Percentiles rank a stretch among this genome's conserved stretches.
Conservation (phyloP, 92 coral and sea anemone genomes). For the Galaxea fascicularis region DNA sequence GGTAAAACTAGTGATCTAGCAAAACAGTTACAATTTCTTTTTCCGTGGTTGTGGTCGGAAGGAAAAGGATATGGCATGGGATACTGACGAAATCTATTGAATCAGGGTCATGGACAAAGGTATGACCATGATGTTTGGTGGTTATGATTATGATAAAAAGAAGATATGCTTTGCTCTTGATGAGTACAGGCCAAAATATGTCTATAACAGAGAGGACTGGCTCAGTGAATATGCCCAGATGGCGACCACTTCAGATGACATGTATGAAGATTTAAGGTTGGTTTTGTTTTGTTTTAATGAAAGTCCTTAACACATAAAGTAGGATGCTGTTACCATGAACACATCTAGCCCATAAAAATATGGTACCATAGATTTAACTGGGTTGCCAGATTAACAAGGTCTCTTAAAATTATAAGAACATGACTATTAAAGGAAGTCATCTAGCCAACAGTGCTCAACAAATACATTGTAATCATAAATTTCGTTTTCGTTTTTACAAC, state of each 20-base stretch:
- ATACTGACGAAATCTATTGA: constrained; percentile 5
- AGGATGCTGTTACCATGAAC: too few species aligned
- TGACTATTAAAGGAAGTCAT: too few species aligned
- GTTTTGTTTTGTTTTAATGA: too few species aligned
- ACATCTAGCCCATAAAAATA: too few species aligned
- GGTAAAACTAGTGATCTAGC: background rate
- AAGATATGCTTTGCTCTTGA: constrained; percentile 24
- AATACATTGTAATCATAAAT: too few species aligned
- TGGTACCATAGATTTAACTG: too few species aligned
- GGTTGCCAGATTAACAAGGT: too few species aligned
- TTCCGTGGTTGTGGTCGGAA: constrained; percentile 59
- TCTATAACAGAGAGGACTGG: constrained; percentile 42
- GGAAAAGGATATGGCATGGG: constrained; percentile 30
- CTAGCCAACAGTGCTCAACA: too few species aligned
- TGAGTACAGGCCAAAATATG: constrained; percentile 15
- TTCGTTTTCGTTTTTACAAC: too few species aligned
- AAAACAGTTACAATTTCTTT: constrained; percentile 11
- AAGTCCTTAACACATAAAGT: too few species aligned
- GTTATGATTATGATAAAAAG: constrained; percentile 25
- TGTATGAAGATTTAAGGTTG: too few species aligned
- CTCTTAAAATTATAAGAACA: too few species aligned
- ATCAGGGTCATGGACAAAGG: constrained; percentile 38
- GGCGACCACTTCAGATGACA: constrained; percentile 1
- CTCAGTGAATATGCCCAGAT: constrained; percentile 18
- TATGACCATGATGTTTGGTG: constrained; percentile 43